Evolutionary conservation across 2,797 vertebrate genomes (phyloP).

Genomic region (Brotula barbata): DNA sequence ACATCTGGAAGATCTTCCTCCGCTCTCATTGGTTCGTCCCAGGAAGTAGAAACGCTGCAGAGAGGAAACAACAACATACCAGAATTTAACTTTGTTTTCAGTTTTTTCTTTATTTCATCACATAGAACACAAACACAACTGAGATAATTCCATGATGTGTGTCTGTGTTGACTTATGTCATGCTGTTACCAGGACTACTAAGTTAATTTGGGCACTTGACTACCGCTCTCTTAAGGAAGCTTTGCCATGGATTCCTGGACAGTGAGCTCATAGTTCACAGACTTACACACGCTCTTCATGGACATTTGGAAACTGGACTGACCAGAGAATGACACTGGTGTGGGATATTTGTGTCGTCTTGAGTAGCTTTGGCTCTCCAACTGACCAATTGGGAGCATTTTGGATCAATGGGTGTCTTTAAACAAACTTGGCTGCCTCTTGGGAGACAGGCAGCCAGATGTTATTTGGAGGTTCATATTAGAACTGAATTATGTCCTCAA

Average conservation of each 20-base stretch:
- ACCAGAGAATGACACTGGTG: conserved; percentile 34
- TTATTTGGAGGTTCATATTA: conserved; percentile 67
- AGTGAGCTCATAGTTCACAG: conserved; percentile 75
- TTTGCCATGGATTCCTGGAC: conserved; percentile 66
- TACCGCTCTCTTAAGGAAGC: conserved; percentile 65
- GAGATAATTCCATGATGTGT: conserved; percentile 21
- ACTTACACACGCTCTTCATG: conserved; percentile 46
- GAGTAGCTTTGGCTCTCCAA: not conserved
- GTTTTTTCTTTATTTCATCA: not conserved
- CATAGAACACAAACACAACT: conserved; percentile 9
- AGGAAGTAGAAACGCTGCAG: conserved; percentile 21
- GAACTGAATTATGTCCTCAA: conserved; percentile 63
- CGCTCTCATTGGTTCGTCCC: conserved; percentile 25
- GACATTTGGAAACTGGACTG: conserved; percentile 50
- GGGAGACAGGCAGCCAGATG: conserved; percentile 71
- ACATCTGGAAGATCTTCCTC: conserved; percentile 10
- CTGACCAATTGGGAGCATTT: not conserved
- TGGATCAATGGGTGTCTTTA: conserved; percentile 39
- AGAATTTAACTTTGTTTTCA: not conserved
- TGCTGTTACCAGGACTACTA: conserved; percentile 66
- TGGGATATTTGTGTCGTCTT: not conserved
- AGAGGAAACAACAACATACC: conserved; percentile 8
- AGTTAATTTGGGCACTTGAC: conserved; percentile 69
- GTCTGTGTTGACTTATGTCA: conserved; percentile 38
- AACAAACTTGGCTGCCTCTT: conserved; percentile 64